Evolutionary conservation across 2,113 vertebrate species (phyloP).

Genomic region (Uria aalge): DNA sequence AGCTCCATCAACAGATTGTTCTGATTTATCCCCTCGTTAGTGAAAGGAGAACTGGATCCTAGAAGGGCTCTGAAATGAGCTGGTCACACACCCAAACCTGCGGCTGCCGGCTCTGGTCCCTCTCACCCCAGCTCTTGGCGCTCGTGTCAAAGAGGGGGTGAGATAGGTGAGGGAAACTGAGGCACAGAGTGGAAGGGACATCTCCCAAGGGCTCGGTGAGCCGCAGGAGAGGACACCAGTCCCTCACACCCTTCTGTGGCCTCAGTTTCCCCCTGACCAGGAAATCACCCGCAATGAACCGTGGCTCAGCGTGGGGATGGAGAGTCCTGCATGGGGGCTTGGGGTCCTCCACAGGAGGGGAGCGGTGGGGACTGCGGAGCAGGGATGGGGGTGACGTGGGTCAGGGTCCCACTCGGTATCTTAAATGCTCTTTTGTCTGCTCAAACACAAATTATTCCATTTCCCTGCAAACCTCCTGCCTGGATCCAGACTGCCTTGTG

Average conservation of each 20-base stretch:
- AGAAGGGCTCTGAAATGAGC: neutral
- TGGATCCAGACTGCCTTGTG: neutral
- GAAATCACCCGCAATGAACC: accelerated
- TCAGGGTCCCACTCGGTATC: neutral
- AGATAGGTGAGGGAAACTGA: neutral
- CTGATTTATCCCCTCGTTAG: accelerated
- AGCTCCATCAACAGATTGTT: neutral
- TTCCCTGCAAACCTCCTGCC: neutral
- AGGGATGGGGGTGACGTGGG: too few relatives aligned
- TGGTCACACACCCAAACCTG: too few relatives aligned
- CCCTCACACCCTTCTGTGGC: accelerated
- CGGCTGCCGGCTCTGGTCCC: accelerated
- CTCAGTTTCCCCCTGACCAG: neutral
- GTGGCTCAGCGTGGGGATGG: neutral
- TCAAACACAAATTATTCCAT: neutral
- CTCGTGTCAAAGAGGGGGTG: accelerated
- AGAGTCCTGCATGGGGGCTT: accelerated
- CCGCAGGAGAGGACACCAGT: accelerated
- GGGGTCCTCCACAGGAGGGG: neutral
- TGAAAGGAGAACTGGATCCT: too few relatives aligned
- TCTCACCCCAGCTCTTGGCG: neutral
- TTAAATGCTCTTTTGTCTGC: neutral
- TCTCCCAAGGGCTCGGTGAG: neutral
- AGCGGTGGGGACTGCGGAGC: neutral
- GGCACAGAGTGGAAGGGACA: neutral